Evolutionary conservation across 2,797 vertebrate species (phyloP).

Genomic region (Pristis pectinata): DNA sequence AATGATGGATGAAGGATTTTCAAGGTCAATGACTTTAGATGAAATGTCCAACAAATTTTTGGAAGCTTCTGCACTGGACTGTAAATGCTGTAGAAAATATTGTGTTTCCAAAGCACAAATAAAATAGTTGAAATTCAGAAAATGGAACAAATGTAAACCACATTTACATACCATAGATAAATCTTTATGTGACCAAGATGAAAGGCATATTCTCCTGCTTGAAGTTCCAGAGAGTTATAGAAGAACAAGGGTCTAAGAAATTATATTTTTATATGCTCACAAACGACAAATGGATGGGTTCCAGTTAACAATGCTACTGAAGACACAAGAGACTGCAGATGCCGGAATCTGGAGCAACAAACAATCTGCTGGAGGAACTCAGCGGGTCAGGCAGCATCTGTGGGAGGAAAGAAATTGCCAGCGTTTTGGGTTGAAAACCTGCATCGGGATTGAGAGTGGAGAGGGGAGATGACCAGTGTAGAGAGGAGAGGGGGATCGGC

Average conservation of each 20-base stretch:
- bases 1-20: neutral
- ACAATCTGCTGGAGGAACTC: too few relatives aligned
- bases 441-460: too few relatives aligned
- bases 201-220: neutral
- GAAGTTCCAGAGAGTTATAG: neutral
- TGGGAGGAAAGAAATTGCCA: too few relatives aligned
- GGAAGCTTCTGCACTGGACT: neutral
- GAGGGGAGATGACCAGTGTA: too few relatives aligned
- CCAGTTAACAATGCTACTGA: neutral
- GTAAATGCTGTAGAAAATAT: neutral
- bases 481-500: too few relatives aligned
- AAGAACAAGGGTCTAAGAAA: neutral
- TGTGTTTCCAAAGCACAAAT: neutral
- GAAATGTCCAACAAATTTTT: neutral
- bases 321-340: too few relatives aligned
- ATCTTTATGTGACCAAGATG: neutral
- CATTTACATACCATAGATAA: neutral
- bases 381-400: too few relatives aligned
- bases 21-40: neutral
- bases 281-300: neutral
- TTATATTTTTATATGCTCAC: neutral
- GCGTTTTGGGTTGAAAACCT: too few relatives aligned
- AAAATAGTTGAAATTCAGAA: neutral
- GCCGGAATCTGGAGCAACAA: too few relatives aligned
- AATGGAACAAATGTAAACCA: neutral